Evolutionary conservation across 2,888 invertebrate genomes (phyloP), one percentile per base, ranked within the genome.

Genomic region (Hylaea fasciaria): DNA sequence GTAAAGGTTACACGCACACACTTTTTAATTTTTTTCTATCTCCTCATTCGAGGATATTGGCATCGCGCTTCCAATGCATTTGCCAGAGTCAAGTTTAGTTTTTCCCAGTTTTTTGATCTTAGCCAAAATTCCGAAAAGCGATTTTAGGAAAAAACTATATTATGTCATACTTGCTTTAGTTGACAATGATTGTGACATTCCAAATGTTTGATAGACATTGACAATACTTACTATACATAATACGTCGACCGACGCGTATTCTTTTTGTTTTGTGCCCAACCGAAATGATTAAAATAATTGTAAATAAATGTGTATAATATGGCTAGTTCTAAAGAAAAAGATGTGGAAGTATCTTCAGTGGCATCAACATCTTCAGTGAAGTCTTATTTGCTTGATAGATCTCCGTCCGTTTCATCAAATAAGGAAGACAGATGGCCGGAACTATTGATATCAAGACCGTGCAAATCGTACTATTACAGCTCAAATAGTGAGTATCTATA

Each of bases 381-480:
- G 75, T 85, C 85, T 32, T 76, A 78, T 17, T 70, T 84, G 16
- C 79, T 86, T 58, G 89, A 89, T 53, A 81, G 91, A 79, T 87
- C 91, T 45, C 84, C 90, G 35, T 89, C 91, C 35, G 78, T 85
- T 64, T 74, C 88, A 29, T 91, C 91, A 43, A 74, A 79, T 35
- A 89, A 70, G 62, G 89, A 87, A 66, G 91, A 92, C 73, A 91
- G 86, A 84, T 93, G 93, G 93, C 93, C 93, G 73, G 92, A 92
- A 82, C 81, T 92, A 64, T 76, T 93, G 68, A 68, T 92, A 72
- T 87, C 92, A 52, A 86, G 81, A 73, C 92, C 92, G 17, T 83
- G 89, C 58, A 89, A 85, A 72, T 90, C 89, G 0, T 89, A 88
- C 72, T 91, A 81, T 69, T 90, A 86, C 73, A 87, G 83, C 72